Conservation (phyloP, 2,888 invertebrate species). For the Polyploca ridens region DNA sequence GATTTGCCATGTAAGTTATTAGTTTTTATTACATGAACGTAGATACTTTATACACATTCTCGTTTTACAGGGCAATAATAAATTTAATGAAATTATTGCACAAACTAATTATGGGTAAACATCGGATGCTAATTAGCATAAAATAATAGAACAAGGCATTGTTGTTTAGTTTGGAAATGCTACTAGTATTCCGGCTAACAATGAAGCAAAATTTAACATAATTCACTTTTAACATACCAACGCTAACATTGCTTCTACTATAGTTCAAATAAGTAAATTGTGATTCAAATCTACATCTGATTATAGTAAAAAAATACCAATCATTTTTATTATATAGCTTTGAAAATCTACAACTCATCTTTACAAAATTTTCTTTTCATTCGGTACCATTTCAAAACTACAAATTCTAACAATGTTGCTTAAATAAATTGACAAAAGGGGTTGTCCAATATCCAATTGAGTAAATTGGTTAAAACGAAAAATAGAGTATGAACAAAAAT, state of each 20-base stretch:
- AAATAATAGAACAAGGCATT: constrained; percentile 2
- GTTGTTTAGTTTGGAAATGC: background rate
- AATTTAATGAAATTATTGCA: background rate
- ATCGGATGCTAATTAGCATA: constrained; percentile 9
- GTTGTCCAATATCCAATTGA: background rate
- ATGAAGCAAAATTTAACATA: background rate
- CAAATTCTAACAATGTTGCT: background rate
- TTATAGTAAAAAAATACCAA: too few relatives aligned
- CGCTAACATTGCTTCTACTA: background rate
- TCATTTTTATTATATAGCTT: too few relatives aligned
- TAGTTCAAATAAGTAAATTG: background rate
- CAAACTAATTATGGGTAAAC: constrained; percentile 1
- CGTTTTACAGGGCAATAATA: background rate
- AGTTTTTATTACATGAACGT: too few relatives aligned
- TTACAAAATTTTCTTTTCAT: background rate
- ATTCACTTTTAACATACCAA: background rate
- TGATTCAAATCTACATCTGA: too few relatives aligned
- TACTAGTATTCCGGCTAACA: background rate
- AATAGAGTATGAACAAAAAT: background rate
- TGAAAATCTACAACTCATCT: background rate
- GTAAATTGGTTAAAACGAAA: background rate
- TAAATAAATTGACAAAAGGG: background rate
- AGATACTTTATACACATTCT: background rate
- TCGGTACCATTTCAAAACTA: background rate
- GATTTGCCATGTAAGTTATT: too few relatives aligned